These are phyloP conservation scores for Acholoe squamosa DNA, from an alignment of 2,888 invertebrate species.

Conservation along the genomic window DNA sequence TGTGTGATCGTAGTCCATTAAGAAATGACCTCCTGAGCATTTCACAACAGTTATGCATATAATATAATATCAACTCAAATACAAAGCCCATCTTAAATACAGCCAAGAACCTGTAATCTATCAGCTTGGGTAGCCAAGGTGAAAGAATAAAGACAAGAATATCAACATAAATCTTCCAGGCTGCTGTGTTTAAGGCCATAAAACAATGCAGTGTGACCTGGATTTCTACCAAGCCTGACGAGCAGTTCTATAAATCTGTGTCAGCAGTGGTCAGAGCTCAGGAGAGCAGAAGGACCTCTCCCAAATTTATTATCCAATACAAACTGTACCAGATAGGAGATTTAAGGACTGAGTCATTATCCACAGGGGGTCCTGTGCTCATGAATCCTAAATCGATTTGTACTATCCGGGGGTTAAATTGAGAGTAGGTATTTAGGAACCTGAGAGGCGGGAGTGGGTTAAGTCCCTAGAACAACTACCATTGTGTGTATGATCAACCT, in stretches of 20 bases:
- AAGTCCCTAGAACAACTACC: neutral
- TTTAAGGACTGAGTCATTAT: neutral
- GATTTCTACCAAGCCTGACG: neutral
- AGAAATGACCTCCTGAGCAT: no score
- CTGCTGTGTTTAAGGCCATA: neutral
- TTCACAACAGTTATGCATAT: no score
- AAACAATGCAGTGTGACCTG: neutral
- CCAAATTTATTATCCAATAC: neutral
- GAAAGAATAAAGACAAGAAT: no score
- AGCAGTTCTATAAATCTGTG: conserved; percentile 4
- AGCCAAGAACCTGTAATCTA: no score
- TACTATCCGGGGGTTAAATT: neutral
- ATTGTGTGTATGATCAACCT: conserved; percentile 11
- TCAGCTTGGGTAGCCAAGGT: no score
- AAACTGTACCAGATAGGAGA: neutral
- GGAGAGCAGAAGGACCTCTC: neutral
- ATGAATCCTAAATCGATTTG: neutral
- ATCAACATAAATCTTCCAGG: no score
- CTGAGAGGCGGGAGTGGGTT: neutral
- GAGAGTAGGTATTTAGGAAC: neutral
- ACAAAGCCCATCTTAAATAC: no score
- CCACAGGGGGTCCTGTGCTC: neutral
- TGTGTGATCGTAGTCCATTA: no score
- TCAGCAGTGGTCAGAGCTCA: neutral
- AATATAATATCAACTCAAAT: no score